Conservation (phyloP, 2,797 vertebrate genomes). For the Cichlasoma orientale region DNA sequence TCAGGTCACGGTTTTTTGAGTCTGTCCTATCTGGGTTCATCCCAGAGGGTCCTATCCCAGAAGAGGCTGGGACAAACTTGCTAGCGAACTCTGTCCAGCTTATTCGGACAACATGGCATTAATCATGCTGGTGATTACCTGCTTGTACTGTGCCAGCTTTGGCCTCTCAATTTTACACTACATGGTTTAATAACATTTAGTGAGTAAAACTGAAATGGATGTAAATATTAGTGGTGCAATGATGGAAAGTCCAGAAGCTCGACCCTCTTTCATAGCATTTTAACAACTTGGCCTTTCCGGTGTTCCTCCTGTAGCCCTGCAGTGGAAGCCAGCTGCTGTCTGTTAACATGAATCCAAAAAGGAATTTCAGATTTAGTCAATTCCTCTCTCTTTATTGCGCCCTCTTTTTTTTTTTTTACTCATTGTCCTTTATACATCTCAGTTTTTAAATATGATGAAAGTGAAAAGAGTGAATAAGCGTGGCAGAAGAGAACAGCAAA, state of each 20-base stretch:
- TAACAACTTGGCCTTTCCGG: conserved; percentile 39
- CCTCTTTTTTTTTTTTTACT: not conserved
- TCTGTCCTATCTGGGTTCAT: not conserved
- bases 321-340: conserved; percentile 23
- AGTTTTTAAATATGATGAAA: conserved; percentile 42
- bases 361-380: conserved; percentile 13
- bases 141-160: conserved; percentile 30
- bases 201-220: conserved; percentile 44
- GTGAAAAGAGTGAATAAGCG: conserved; percentile 12
- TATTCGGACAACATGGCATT: conserved; percentile 29
- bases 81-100: conserved; percentile 4
- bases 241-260: conserved; percentile 9
- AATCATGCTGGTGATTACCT: conserved; percentile 56
- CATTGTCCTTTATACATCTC: conserved; percentile 32
- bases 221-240: conserved; percentile 45
- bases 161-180: conserved; percentile 55
- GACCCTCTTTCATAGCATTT: conserved; percentile 41
- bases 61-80: not conserved
- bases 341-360: conserved; percentile 38
- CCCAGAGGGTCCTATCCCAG: not conserved
- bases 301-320: conserved; percentile 40
- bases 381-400: not conserved
- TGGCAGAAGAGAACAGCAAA: conserved; percentile 28
- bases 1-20: too few relatives aligned
- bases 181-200: conserved; percentile 51